A percentile compares a stretch with the other conserved stretches of the same genome.
phyloP scores from a whole-genome alignment of 2,888 invertebrate species.

The Amorpha juglandis region DNA sequence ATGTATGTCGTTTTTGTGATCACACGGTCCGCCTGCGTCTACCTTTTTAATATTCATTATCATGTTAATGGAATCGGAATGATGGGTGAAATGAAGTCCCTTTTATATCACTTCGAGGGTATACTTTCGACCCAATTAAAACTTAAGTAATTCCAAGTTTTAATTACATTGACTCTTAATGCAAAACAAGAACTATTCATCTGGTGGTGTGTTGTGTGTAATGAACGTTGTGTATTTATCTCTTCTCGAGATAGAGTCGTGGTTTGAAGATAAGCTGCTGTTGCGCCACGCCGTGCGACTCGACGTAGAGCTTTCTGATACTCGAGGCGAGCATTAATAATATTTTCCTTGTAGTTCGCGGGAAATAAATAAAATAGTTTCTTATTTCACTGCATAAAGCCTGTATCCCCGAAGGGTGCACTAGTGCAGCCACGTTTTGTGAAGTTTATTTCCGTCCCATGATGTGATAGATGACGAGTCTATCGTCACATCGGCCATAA shows the following conservation, averaged over 20 bases:
- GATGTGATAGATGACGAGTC: too few species aligned
- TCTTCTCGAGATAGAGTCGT: background rate
- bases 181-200: constrained; percentile 52
- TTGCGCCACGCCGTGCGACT: background rate
- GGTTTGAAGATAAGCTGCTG: background rate
- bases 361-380: too few species aligned
- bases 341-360: too few species aligned
- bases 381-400: too few species aligned
- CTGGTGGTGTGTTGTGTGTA: constrained; percentile 19
- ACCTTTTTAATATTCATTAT: constrained; percentile 28
- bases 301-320: background rate
- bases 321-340: background rate
- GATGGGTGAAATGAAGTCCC: constrained; percentile 26
- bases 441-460: too few species aligned
- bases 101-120: constrained; percentile 27
- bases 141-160: constrained; percentile 58
- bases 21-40: background rate
- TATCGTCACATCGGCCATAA: too few species aligned
- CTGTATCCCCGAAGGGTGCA: too few species aligned
- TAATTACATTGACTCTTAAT: constrained; percentile 57
- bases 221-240: constrained; percentile 8
- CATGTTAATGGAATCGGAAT: constrained; percentile 29
- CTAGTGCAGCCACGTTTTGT: too few species aligned
- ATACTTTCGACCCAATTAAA: constrained; percentile 51
- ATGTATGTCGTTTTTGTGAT: constrained; percentile 3